These are phyloP conservation scores for Neoarius graeffei DNA, from an alignment of 2,113 vertebrate species.

Conservation along the genomic window DNA sequence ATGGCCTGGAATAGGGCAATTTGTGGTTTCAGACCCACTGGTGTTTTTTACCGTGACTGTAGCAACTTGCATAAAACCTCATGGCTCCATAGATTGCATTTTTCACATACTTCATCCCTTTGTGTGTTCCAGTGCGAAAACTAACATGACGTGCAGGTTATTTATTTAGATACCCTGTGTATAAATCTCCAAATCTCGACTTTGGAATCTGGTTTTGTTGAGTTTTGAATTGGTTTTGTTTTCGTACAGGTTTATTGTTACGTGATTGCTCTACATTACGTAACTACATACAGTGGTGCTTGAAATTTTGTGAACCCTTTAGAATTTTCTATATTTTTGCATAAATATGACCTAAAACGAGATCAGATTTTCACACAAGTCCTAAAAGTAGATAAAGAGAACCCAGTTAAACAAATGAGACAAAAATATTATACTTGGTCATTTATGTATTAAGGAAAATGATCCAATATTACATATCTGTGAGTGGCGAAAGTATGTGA, in stretches of 20 bases:
- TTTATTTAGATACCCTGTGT: slow-evolving; percentile 24
- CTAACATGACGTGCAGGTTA: slow-evolving; percentile 6
- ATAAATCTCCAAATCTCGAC: slow-evolving; percentile 15
- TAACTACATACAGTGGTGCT: not conserved
- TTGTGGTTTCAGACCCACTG: slow-evolving; percentile 60
- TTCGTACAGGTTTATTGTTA: not conserved
- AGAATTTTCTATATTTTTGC: too few species aligned
- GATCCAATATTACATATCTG: too few species aligned
- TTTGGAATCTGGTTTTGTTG: not conserved
- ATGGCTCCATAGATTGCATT: slow-evolving; percentile 59
- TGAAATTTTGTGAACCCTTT: too few species aligned
- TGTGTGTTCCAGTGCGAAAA: slow-evolving; percentile 6
- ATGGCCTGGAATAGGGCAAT: slow-evolving; percentile 68
- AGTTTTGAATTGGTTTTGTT: not conserved
- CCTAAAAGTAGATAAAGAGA: too few species aligned
- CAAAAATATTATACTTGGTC: too few species aligned
- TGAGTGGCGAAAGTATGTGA: too few species aligned
- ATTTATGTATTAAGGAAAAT: too few species aligned
- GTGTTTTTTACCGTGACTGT: slow-evolving; percentile 62
- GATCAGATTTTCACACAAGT: too few species aligned
- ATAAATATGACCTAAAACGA: too few species aligned
- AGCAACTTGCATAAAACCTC: slow-evolving; percentile 59
- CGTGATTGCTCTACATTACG: too few species aligned
- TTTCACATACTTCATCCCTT: slow-evolving; percentile 51
- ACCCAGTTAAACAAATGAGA: too few species aligned